phyloP scores from a whole-genome alignment of 2,113 vertebrate genomes.

The Nyctereutes procyonoides region DNA sequence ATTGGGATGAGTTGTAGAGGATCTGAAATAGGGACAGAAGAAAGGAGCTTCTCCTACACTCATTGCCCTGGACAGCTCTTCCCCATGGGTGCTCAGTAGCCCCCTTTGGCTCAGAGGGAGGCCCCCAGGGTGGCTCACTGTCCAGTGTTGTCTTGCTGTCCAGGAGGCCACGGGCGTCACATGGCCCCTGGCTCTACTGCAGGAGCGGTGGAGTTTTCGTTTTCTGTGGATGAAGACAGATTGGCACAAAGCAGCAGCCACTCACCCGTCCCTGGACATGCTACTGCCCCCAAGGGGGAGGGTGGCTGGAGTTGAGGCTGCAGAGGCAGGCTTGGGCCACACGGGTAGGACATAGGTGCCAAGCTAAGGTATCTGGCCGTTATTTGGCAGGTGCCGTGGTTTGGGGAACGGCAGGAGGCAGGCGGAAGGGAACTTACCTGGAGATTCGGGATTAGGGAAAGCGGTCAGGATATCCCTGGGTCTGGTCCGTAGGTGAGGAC shows the following conservation, averaged over 20 bases:
- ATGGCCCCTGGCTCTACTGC: neutral
- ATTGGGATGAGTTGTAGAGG: neutral
- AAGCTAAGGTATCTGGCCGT: neutral
- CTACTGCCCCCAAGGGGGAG: neutral
- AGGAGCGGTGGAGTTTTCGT: neutral
- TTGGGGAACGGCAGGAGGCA: neutral
- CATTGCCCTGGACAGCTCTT: neutral
- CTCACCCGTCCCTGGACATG: fast-evolving
- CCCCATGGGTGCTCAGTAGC: fast-evolving
- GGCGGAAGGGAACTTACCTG: neutral
- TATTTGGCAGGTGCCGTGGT: neutral
- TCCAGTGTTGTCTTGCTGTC: neutral
- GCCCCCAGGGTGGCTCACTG: neutral
- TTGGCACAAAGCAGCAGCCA: neutral
- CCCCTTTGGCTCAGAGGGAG: neutral
- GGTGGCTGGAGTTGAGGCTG: neutral
- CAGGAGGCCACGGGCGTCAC: neutral
- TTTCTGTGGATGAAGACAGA: neutral
- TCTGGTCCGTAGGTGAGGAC: neutral
- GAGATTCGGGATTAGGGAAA: neutral
- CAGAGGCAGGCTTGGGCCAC: neutral
- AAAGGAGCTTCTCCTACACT: neutral
- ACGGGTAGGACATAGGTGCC: neutral
- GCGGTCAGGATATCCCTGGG: neutral
- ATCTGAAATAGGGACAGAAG: neutral